Conservation (phyloP, 2,113 vertebrate genomes). For the Bungarus multicinctus region DNA sequence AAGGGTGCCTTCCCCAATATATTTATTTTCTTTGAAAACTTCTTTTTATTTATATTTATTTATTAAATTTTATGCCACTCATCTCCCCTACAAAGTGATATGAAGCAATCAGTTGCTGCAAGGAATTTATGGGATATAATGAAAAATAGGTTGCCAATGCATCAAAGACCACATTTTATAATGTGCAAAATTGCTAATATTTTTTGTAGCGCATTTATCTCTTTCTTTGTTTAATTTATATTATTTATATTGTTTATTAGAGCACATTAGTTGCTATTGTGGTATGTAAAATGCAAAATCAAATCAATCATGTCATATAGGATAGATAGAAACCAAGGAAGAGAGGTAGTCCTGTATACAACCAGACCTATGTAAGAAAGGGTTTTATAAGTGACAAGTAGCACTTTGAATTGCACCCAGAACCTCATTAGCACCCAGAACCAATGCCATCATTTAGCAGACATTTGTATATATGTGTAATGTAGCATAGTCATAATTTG, state of each 20-base stretch:
- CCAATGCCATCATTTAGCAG: neutral
- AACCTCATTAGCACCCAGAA: neutral
- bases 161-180: conserved; percentile 43
- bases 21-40: neutral
- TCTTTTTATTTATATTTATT: neutral
- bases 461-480: neutral
- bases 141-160: conserved; percentile 49
- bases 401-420: neutral
- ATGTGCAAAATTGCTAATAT: conserved; percentile 36
- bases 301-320: neutral
- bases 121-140: neutral
- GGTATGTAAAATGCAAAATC: neutral
- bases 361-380: neutral
- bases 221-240: neutral
- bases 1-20: neutral
- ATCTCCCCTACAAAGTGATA: neutral
- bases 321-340: neutral
- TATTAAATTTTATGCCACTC: too few species aligned
- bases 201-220: conserved; percentile 17
- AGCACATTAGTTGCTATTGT: neutral
- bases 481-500: neutral
- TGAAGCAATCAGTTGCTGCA: neutral
- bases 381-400: neutral
- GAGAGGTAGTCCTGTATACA: neutral
- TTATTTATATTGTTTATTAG: neutral